Conservation (phyloP, 2,797 vertebrate species). For the Sebastes ruberrimus region DNA sequence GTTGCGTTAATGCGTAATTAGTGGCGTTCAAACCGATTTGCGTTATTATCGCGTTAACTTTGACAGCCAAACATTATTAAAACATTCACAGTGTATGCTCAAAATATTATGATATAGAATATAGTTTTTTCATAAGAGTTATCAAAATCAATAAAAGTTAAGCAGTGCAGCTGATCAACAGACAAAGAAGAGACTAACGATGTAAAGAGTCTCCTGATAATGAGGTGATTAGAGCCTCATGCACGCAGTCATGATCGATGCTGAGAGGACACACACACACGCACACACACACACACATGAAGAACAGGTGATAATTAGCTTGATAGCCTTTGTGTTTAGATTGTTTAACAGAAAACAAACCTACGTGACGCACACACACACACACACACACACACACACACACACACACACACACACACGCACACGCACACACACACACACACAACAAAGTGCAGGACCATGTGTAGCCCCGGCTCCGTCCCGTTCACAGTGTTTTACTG, state of each 20-base stretch:
- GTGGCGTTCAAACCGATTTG: too few relatives aligned
- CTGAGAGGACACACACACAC: background rate
- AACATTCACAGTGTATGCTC: too few relatives aligned
- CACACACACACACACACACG: background rate
- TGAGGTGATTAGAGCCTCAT: slow-evolving; percentile 25
- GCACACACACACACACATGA: background rate
- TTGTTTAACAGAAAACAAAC: slow-evolving; percentile 10
- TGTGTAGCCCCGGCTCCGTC: background rate
- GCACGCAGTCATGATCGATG: slow-evolving; percentile 11
- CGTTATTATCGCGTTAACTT: too few relatives aligned
- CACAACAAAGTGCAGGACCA: too few relatives aligned
- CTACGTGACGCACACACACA: background rate
- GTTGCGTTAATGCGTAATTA: too few relatives aligned
- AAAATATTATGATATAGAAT: too few relatives aligned
- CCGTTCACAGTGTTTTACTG: background rate
- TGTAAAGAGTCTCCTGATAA: background rate
- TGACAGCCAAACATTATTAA: too few relatives aligned
- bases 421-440: background rate
- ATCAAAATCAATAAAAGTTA: background rate
- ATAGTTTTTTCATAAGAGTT: too few relatives aligned
- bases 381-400: too few relatives aligned
- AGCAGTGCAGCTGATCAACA: background rate
- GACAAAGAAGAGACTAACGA: background rate
- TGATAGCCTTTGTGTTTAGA: background rate
- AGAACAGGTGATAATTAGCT: slow-evolving; percentile 17